Evolutionary conservation across 1,140 invertebrate species (phyloP), one percentile per base, ranked within the genome.

Genomic region (Pentalonia nigronervosa): DNA sequence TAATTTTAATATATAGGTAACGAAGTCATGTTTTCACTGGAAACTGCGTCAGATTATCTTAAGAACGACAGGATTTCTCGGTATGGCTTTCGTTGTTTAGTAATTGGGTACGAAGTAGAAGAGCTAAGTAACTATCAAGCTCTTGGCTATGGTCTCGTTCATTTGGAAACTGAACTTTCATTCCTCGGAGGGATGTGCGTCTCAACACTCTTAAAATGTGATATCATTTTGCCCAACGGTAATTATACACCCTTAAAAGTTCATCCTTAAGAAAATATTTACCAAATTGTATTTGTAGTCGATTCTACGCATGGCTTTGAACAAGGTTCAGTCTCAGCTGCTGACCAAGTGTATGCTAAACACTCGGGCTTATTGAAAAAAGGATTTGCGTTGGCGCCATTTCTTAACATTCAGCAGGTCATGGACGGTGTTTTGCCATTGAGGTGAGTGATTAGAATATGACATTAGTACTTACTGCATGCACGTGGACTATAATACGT

Each of bases 21-120:
- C 95, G 98, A 99, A 96, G 97, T 99, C 0, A 96, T 99, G 94
- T 99, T 99, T 95, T 99, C 98, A 0, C 95, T 99, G 94, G 98
- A 99, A 95, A 99, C 98, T 2, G 98, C 99, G 0, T 98, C 98
- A 0, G 97, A 99, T 95, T 99, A 99, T 95, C 97, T 99, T 94
- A 98, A 98, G 95, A 98, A 99, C 96, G 98, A 99, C 90, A 97
- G 97, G 94, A n/a, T 67, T 41, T 96, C 96, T 94, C 97, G 97
- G 84, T 99, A 97, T 95, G 99, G 99, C 7, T 99, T 99, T 95
- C 98, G 98, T 94, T 99, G 98, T 95, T 96, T 98, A 34, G 97
- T 99, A 67, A 97, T 98, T 90, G 99, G 98, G 47, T 99, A 99
- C 95, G 98, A 99, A 95, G 98, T 98, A 97, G 81, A 86, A 48